phyloP scores from a whole-genome alignment of 2,888 invertebrate species.

The Pandemis heparana region DNA sequence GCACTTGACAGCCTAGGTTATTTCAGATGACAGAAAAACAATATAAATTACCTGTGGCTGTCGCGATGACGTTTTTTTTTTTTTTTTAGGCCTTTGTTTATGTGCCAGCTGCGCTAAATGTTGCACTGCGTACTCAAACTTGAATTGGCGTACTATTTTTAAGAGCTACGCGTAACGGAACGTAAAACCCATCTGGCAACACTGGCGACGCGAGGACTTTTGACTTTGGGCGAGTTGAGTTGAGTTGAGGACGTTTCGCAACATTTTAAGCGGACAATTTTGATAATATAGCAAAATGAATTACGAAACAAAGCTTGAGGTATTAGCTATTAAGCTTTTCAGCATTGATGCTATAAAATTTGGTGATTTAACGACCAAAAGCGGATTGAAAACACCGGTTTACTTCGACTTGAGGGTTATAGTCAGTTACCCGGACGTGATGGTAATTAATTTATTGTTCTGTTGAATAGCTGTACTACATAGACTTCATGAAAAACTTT shows the following conservation, averaged over 20 bases:
- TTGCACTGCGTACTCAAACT: too few species aligned
- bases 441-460: conserved; percentile 86
- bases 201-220: too few species aligned
- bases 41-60: too few species aligned
- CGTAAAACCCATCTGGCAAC: too few species aligned
- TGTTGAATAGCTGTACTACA: background rate
- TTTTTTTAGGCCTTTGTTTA: too few species aligned
- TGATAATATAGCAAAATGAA: conserved; percentile 57
- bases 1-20: too few species aligned
- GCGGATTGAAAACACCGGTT: conserved; percentile 96
- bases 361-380: conserved; percentile 96
- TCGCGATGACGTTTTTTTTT: too few species aligned
- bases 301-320: conserved; percentile 72
- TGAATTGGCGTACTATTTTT: too few species aligned
- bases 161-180: too few species aligned
- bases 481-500: background rate
- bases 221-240: conserved; percentile 1
- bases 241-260: background rate
- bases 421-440: conserved; percentile 94
- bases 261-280: too few species aligned
- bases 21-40: too few species aligned
- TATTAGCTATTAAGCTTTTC: conserved; percentile 89
- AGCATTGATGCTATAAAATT: conserved; percentile 95
- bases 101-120: too few species aligned
- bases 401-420: conserved; percentile 98